Evolutionary conservation across 2,113 vertebrate genomes (phyloP), one percentile per base, ranked within the genome.

Genomic region (Cololabis saira): DNA sequence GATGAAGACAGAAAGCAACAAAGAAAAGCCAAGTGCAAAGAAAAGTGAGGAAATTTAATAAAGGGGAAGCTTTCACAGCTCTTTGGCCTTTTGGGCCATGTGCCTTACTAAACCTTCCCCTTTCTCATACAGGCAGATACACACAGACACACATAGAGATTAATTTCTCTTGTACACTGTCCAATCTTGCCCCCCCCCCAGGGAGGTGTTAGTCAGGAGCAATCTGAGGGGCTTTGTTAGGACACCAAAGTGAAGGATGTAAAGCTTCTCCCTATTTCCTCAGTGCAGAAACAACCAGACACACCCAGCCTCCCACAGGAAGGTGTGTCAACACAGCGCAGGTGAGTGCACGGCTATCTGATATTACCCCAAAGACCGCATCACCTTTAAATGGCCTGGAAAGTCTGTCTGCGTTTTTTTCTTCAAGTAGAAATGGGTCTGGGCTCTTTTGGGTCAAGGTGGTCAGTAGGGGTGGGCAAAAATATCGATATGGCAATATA

Each of bases 141-240:
- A 68, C 58, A 73, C 43, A 67, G 48, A 37, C 7, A 18, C 17
- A 44, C 21, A 24, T 17, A 66, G 13, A 56, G 51, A 80, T 80
- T 63, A 50, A 72, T 83, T 75, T 63, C 69, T 71, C 67, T 58
- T 71, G 63, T 84, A 88, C 82, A 81, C 82, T 76, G 78, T 87
- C 85, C 88, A 80, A 89, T 87, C 84, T 84, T 27, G 24, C 24
- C 24, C 24, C 24, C 24, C 24, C 24, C 79, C 80, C 24, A 9
- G 89, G 85, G 87, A 82, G 81, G 83, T 73, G 84, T 88, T 81
- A 80, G 83, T 81, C 67, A 73, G 71, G 66, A 77, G 78, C 64
- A 85, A 89, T 84, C 77, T 64, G 37, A 76, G 69, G 69, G 80
- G 59, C 77, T 83, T 66, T 43, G 19, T 82, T 80, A 82, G 76